Evolutionary conservation across 1,140 invertebrate genomes (phyloP), one percentile per base, ranked within the genome.

Genomic region (Venturia canescens): DNA sequence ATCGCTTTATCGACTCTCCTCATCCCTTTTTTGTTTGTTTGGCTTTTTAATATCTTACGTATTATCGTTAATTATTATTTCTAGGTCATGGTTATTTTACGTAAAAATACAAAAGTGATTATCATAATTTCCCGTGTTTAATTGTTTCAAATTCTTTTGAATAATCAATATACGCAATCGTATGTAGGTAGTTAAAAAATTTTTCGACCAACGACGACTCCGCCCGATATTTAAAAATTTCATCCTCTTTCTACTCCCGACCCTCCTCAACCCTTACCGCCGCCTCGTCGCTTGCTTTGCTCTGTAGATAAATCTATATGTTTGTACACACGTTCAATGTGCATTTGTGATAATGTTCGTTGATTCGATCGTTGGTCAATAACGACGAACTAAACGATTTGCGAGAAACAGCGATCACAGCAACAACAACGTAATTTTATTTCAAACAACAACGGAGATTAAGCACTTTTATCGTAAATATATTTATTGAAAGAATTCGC

Each of bases 91-190:
- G 80, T 80, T 79, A 85, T 81, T 74, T 81, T 82, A 83, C 83
- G 84, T 72, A 83, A 85, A 84, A 84, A 85, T 86, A 86, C 80
- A 88, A 88, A 87, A 87, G 80, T 87, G 85, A 86, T 87, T 87
- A 86, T 85, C 83, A 44, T 85, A 86, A 86, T 85, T 86, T 27
- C 83, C 76, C 83, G 80, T 80, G 75, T 75, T 66, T 53, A 81
- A 81, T 81, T 81, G 71, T 81, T 80, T 76, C 80, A 72, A 81
- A 81, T 76, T 38, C 66, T 81, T 63, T 75, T 77, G 71, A 81
- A 81, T 81, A 79, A 69, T 69, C 70, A 63, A 23, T 63, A 63
- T 63, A 63, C 57, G 57, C 11, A 78, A 78, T 77, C 77, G 80
- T 77, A 74, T 31, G 44, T 50, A 81, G 29, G 57, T 81, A 81